Base-by-base conservation (phyloP, 1,140 invertebrate species). In the Drosophila subobscura region DNA sequence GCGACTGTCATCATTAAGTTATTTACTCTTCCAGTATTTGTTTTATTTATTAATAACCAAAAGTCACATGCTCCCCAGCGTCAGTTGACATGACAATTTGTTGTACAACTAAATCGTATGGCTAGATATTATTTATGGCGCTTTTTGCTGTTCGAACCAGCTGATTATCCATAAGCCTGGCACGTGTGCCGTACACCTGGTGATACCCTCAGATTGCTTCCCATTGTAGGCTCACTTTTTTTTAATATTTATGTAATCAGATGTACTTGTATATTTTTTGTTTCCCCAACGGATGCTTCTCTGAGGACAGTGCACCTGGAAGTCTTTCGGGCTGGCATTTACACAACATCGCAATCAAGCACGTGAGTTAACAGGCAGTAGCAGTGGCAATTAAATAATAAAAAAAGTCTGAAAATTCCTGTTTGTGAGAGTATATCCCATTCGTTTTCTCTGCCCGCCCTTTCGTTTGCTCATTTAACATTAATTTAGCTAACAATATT, bases 21-120 rank as follows among this genome's bases (percentile, higher is more conserved):
- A 85, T 76, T 72, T 86, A 42, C 52, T 50, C 53, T 52, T 65
- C 40, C 61, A 51, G 29, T 70, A 59, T 68, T 80, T 74, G 50
- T 72, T 85, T 50, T 41, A 76, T 68, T 80, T 66, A 65, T 60
- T 70, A 73, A 72, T 68, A 72, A 60, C 52, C 20, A 20, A 52
- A 47, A 80, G 83, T 85, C 81, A 85, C 81, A 85, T 85, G 81
- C 65, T 57, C 53, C 25, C 41, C 45, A 23, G 56, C 68, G 56
- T 64, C 76, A 79, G 55, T 67, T 79, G 55, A 66, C 75, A 74
- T 63, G 79, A 54, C 74, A 83, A 72, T 78, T 78, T 56, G 54
- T 45, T 54, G 68, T 67, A 73, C 2, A 57, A 57, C 70, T 41
- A 65, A 84, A 45, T 59, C 42, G 60, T 42, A 55, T 77, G 37